Conservation (phyloP, 2,797 vertebrate species). For the Lutjanus campechanus region DNA sequence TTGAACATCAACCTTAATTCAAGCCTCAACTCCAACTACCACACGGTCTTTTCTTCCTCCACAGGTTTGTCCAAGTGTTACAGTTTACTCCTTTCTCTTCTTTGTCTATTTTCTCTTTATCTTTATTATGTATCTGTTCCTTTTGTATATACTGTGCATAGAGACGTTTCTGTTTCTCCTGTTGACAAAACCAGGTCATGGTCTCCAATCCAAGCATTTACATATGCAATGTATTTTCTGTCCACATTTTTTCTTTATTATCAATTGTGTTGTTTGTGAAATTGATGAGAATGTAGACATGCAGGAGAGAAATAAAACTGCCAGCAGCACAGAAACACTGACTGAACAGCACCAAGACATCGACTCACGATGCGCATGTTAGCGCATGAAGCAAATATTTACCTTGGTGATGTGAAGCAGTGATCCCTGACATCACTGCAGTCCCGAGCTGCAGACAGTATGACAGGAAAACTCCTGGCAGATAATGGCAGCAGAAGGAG, state of each 20-base stretch:
- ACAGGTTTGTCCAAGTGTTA: constrained; percentile 72
- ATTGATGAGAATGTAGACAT: constrained; percentile 36
- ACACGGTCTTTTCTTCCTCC: constrained; percentile 86
- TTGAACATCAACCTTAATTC: constrained; percentile 85
- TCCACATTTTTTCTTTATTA: constrained; percentile 7
- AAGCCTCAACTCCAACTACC: constrained; percentile 86
- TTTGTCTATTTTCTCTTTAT: not conserved
- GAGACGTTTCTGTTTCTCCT: no score
- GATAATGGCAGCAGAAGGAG: constrained; percentile 8
- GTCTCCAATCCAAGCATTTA: not conserved
- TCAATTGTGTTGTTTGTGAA: constrained; percentile 1
- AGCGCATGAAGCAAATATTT: constrained; percentile 61
- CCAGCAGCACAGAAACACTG: constrained; percentile 23
- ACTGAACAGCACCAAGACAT: constrained; percentile 23
- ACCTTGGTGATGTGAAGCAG: constrained; percentile 51
- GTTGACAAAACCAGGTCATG: not conserved
- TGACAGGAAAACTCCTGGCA: constrained; percentile 41
- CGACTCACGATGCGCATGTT: constrained; percentile 18
- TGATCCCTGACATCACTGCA: constrained; percentile 26
- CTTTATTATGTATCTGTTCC: not conserved
- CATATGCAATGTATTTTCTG: not conserved
- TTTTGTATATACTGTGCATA: no score
- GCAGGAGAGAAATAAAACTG: constrained; percentile 31
- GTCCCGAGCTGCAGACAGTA: constrained; percentile 26
- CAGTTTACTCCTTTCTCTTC: not conserved